phyloP scores from a whole-genome alignment of 1,140 invertebrate genomes.

The Anadara kagoshimensis region DNA sequence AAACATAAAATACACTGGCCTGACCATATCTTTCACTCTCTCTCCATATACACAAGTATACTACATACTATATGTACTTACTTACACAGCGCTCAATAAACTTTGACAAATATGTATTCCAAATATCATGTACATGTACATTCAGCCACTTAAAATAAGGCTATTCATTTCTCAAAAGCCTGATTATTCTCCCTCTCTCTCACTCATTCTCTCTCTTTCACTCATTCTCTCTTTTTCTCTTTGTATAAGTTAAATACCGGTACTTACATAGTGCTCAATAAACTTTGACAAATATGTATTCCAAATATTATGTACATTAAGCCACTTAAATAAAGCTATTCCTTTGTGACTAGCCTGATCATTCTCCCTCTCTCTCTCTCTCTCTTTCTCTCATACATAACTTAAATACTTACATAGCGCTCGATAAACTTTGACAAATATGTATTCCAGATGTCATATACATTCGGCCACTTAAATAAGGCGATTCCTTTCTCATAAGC shows the following conservation, averaged over 20 bases:
- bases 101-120: constrained; percentile 99
- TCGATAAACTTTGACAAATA: constrained; percentile 98
- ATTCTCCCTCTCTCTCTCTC: no score
- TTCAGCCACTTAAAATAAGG: constrained; percentile 99
- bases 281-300: constrained; percentile 99
- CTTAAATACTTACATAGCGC: constrained; percentile 81
- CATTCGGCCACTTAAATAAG: constrained; percentile 99
- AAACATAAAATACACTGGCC: no score
- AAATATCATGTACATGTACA: constrained; percentile 98
- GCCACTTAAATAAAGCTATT: constrained; percentile 98
- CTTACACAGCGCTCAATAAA: constrained; percentile 93
- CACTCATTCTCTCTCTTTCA: no score
- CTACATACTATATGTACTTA: no score
- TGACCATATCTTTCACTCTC: no score
- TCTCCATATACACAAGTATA: no score
- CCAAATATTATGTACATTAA: constrained; percentile 99
- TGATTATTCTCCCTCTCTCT: no score
- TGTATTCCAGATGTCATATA: constrained; percentile 99
- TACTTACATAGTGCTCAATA: constrained; percentile 87
- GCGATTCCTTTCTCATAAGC: constrained; percentile 99
- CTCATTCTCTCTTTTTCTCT: not conserved
- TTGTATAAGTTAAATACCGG: constrained; percentile 73
- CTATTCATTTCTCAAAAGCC: constrained; percentile 98
- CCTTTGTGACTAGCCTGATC: constrained; percentile 97
- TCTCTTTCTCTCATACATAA: not conserved